Evolutionary conservation across 2,113 vertebrate species (phyloP).

Genomic region (Platichthys stellatus): DNA sequence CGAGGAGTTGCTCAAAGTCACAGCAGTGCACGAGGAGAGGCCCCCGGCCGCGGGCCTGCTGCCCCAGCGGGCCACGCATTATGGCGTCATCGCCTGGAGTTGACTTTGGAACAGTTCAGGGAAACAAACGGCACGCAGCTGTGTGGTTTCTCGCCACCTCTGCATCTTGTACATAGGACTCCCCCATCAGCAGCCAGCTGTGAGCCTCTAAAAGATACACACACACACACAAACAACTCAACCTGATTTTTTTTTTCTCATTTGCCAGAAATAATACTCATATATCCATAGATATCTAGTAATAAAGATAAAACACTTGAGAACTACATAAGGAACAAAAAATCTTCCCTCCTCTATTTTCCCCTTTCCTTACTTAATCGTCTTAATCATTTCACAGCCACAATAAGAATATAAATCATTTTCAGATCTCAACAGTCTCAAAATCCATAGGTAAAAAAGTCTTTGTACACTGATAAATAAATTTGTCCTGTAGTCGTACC

Average conservation of each 20-base stretch:
- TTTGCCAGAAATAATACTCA: too few species aligned
- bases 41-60: conserved; percentile 27
- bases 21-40: conserved; percentile 39
- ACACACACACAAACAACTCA: conserved; percentile 30
- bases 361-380: too few species aligned
- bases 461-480: too few species aligned
- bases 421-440: too few species aligned
- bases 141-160: conserved; percentile 21
- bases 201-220: conserved; percentile 17
- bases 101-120: conserved; percentile 61
- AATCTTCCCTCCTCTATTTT: too few species aligned
- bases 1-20: conserved; percentile 25
- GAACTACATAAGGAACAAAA: too few species aligned
- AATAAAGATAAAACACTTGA: too few species aligned
- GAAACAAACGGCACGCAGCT: conserved; percentile 49
- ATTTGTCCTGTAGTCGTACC: too few species aligned
- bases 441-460: too few species aligned
- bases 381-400: too few species aligned
- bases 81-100: conserved; percentile 21
- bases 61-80: conserved; percentile 24
- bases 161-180: conserved; percentile 31
- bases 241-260: not conserved
- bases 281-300: too few species aligned
- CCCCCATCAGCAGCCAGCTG: conserved; percentile 37
- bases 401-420: too few species aligned